A percentile compares a stretch with the other conserved stretches of the same genome.
Conservation (phyloP, 2,888 invertebrate species). For the Platycheirus albimanus region DNA sequence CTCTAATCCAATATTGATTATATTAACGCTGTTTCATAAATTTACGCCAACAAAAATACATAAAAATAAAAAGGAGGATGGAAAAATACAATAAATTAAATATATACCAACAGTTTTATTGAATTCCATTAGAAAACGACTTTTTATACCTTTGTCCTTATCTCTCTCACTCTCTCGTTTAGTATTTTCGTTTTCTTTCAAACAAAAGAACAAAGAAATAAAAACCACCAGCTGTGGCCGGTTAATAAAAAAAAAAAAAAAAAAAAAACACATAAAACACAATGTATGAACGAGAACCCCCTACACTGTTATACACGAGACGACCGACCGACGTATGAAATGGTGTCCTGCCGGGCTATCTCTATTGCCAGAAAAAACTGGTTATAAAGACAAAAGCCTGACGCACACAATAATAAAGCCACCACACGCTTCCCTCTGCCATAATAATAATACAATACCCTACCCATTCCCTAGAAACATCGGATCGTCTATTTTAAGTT, state of each 20-base stretch:
- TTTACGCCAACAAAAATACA: neutral
- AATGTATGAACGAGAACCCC: conserved; percentile 32
- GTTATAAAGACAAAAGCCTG: conserved; percentile 44
- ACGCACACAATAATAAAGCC: conserved; percentile 14
- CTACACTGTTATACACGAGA: too few species aligned
- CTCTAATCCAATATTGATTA: neutral
- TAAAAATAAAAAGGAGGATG: neutral
- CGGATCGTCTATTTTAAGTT: conserved; percentile 41
- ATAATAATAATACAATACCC: conserved; percentile 3
- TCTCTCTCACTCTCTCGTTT: conserved; percentile 31
- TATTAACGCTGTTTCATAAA: conserved; percentile 1
- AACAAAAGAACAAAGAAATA: conserved; percentile 54
- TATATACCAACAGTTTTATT: conserved; percentile 59
- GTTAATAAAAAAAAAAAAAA: conserved; percentile 12
- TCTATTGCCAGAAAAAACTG: conserved; percentile 70
- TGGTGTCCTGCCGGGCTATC: conserved; percentile 61
- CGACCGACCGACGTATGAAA: conserved; percentile 1
- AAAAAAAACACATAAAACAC: conserved; percentile 12
- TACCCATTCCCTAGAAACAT: conserved; percentile 20
- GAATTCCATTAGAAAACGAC: conserved; percentile 46
- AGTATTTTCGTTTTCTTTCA: neutral
- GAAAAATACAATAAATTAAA: conserved; percentile 53
- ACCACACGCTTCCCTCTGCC: conserved; percentile 14
- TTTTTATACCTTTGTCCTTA: conserved; percentile 3
- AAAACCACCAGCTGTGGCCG: conserved; percentile 58